phyloP scores from a whole-genome alignment of 1,140 invertebrate species.

The Drosophila nasuta region DNA sequence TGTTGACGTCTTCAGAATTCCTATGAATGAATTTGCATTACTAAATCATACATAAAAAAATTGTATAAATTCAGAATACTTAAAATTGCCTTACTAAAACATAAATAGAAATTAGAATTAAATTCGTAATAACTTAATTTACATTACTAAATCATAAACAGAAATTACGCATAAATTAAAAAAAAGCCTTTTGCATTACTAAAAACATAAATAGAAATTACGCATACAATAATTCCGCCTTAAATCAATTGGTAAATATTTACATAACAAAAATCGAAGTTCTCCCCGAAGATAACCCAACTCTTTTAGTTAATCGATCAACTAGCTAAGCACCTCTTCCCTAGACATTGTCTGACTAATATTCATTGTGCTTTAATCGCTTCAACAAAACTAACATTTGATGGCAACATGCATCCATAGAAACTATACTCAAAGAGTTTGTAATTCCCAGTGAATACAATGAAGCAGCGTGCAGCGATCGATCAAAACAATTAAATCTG shows the following conservation, averaged over 20 bases:
- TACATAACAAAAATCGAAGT: background rate
- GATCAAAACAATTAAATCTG: constrained; percentile 41
- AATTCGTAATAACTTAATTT: too few species aligned
- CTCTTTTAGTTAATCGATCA: background rate
- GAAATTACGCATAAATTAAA: too few species aligned
- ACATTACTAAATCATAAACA: too few species aligned
- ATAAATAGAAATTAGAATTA: too few species aligned
- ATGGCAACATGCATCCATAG: constrained; percentile 4
- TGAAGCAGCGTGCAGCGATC: constrained; percentile 13
- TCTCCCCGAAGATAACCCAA: background rate
- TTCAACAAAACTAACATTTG: constrained; percentile 10
- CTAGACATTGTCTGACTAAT: background rate
- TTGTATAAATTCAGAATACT: too few species aligned
- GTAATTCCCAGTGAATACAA: constrained; percentile 4
- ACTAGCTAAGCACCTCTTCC: background rate
- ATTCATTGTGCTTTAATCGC: background rate
- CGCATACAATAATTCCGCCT: background rate
- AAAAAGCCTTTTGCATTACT: too few species aligned
- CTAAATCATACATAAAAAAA: too few species aligned
- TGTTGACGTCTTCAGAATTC: too few species aligned
- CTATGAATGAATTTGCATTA: too few species aligned
- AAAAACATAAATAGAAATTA: too few species aligned
- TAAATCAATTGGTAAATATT: background rate
- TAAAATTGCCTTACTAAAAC: too few species aligned
- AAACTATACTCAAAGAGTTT: background rate